A percentile compares a stretch with the other conserved stretches of the same genome.
Evolutionary conservation across 2,888 invertebrate species (phyloP).

Genomic region (Neocrepidodera transversa): DNA sequence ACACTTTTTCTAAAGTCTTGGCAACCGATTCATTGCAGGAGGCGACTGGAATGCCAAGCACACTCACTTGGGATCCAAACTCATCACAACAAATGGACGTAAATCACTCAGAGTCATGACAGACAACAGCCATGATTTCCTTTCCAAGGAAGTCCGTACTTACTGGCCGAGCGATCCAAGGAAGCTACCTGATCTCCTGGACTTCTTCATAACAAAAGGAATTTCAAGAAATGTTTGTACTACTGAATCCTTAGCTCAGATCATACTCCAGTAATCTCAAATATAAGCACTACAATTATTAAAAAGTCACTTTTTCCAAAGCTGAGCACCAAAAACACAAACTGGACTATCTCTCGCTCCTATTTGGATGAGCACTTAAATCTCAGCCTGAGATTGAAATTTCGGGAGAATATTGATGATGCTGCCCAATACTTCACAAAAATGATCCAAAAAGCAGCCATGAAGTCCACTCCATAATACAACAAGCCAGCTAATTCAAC

Average conservation of each 20-base stretch:
- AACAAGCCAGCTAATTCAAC: no score
- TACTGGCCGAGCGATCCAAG: conserved; percentile 13
- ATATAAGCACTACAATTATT: background rate
- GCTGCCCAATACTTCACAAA: background rate
- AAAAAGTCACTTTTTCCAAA: no score
- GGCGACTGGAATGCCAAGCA: background rate
- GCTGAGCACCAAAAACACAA: no score
- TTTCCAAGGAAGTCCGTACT: conserved; percentile 15
- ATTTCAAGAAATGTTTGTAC: background rate
- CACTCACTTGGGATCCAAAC: background rate
- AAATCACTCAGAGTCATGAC: conserved; percentile 4
- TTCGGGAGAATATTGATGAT: background rate
- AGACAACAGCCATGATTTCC: conserved; percentile 3
- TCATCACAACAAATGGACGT: conserved; percentile 23
- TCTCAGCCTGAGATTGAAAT: background rate
- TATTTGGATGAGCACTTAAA: background rate
- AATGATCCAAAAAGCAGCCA: no score
- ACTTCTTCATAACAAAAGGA: background rate
- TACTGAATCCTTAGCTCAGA: background rate
- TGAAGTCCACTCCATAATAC: no score
- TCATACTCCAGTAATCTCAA: background rate
- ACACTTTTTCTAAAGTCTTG: conserved; percentile 6
- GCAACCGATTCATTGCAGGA: background rate
- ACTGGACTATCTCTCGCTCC: no score
- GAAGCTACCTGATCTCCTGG: background rate